Evolutionary conservation across 1,140 invertebrate species (phyloP).

Genomic region (Macrocentrus cingulum): DNA sequence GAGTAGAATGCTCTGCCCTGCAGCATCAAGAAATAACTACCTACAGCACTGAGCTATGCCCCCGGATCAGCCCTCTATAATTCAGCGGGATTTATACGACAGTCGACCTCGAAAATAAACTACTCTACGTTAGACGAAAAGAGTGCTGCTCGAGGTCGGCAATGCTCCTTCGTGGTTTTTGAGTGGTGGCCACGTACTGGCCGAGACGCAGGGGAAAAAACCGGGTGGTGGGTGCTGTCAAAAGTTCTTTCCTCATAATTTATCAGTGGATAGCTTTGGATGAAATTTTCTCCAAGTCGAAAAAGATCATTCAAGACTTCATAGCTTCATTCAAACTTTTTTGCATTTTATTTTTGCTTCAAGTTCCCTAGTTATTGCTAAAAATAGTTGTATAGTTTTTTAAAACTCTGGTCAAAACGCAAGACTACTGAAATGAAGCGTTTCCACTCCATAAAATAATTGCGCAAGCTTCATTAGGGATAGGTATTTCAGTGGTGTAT

Average conservation of each 20-base stretch:
- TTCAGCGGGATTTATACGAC: constrained; percentile 17
- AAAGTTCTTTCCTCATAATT: constrained; percentile 25
- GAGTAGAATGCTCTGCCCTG: background rate
- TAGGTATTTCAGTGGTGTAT: too few relatives aligned
- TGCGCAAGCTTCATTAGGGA: too few relatives aligned
- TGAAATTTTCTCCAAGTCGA: constrained; percentile 9
- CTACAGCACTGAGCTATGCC: background rate
- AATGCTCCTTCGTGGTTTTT: constrained; percentile 18
- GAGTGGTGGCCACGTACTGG: constrained; percentile 13
- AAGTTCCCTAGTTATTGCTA: too few relatives aligned
- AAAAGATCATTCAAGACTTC: constrained; percentile 15
- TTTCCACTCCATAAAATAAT: too few relatives aligned
- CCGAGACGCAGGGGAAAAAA: constrained; percentile 1
- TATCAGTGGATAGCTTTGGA: constrained; percentile 20
- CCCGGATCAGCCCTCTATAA: constrained; percentile 15
- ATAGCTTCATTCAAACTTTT: constrained; percentile 8
- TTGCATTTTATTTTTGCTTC: too few relatives aligned
- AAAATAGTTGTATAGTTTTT: too few relatives aligned
- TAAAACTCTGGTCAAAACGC: too few relatives aligned
- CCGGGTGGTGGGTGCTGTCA: constrained; percentile 15
- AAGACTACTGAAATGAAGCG: too few relatives aligned
- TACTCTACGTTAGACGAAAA: background rate
- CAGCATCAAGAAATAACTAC: background rate
- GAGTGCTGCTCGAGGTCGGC: constrained; percentile 1
- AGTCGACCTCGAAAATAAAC: constrained; percentile 20